Evolutionary conservation across 2,113 vertebrate species (phyloP).

Genomic region (Bathybates hornii): DNA sequence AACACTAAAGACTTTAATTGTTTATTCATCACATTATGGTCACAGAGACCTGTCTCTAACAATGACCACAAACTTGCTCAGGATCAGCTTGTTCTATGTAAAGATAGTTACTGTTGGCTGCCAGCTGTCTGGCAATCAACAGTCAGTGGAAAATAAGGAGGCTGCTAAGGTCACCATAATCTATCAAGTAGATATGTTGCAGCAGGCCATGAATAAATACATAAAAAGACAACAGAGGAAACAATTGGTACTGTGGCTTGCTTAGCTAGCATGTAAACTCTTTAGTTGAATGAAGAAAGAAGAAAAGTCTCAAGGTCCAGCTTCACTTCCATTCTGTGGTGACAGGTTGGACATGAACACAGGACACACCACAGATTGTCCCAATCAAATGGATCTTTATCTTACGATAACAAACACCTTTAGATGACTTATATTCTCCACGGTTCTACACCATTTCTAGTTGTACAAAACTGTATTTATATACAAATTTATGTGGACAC

Average conservation of each 20-base stretch:
- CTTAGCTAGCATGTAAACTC: neutral
- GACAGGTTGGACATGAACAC: neutral
- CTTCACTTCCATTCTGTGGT: neutral
- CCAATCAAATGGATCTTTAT: neutral
- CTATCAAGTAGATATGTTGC: neutral
- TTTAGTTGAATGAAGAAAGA: neutral
- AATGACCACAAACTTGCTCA: neutral
- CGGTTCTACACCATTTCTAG: neutral
- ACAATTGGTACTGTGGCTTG: neutral
- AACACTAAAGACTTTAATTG: neutral
- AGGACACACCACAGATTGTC: neutral
- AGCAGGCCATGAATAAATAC: accelerated
- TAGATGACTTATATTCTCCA: neutral
- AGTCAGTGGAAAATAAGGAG: neutral
- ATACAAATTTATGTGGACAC: neutral
- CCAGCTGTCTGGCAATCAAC: neutral
- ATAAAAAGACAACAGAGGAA: neutral
- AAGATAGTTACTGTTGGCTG: neutral
- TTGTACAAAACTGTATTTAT: neutral
- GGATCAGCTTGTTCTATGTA: neutral
- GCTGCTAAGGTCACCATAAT: neutral
- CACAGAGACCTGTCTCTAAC: neutral
- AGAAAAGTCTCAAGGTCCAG: neutral
- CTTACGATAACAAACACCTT: neutral
- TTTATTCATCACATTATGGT: neutral